Base-by-base conservation (phyloP, 2,888 invertebrate species). In the Priocnemis perturbator region DNA sequence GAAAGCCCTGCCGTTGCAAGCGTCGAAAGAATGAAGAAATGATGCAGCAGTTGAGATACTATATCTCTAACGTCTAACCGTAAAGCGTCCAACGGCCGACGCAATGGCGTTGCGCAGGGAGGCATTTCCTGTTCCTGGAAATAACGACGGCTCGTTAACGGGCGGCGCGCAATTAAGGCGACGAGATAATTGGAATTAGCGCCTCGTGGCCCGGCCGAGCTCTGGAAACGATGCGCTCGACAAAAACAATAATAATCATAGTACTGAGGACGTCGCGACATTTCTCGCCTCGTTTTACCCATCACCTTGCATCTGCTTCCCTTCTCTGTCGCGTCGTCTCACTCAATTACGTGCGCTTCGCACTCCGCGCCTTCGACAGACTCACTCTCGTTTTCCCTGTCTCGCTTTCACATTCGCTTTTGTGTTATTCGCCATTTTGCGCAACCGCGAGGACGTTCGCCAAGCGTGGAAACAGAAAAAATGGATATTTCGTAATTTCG, bases 231-330 rank as follows among this genome's bases (percentile, higher is more conserved):
- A 52, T 21, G 37, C 37, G 11, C 11, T 9, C 37, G 11, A 15
- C 60, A 55, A 60, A 48, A 50, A 37, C 26, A 14, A n/a, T n/a
- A 30, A 26, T 21, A 57, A 17, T 61, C 52, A 63, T 60, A 47
- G 11, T 64, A 17, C 19, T 21, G 26, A n/a, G 21, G 7, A 19
- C 23, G 45, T 55, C 20, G 50, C 30, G 44, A 48, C 58, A 21
- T 57, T 53, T 30, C 37, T 17, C 17, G 53, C 50, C 55, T n/a
- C 19, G 56, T 60, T 64, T 73, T 76, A 73, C 67, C 52, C 69
- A 78, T 81, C 59, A 60, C 11, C 64, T 65, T 67, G 61, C 69
- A 67, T 53, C 11, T 47, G 55, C 47, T 44, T 37, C 14, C 37
- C 37, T 37, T 37, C 37, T 53, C 61, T 48, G 61, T 79, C 71